Evolutionary conservation across 2,113 vertebrate species (phyloP).

Genomic region (Gasterosteus aculeatus): DNA sequence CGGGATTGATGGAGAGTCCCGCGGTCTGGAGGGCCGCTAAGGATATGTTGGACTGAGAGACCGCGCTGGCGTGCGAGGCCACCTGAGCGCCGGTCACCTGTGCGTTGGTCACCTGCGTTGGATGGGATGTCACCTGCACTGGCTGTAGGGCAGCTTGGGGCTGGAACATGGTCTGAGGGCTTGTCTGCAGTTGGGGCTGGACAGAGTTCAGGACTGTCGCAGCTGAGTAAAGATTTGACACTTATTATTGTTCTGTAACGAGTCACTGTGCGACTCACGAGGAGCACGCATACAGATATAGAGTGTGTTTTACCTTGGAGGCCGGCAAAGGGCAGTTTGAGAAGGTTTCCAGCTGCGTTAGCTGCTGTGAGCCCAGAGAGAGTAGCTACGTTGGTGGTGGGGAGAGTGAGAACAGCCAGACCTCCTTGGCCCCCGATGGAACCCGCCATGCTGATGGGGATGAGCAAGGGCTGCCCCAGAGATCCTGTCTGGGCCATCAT

Average conservation of each 20-base stretch:
- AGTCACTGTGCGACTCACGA: background rate
- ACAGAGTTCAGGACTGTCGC: constrained; percentile 89
- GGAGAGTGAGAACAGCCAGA: constrained; percentile 94
- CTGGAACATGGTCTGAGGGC: constrained; percentile 83
- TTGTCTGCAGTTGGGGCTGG: constrained; percentile 84
- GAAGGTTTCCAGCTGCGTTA: constrained; percentile 86
- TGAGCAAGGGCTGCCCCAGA: constrained; percentile 94
- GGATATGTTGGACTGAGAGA: constrained; percentile 82
- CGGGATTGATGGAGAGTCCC: constrained; percentile 91
- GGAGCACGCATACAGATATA: background rate
- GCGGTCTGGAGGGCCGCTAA: constrained; percentile 88
- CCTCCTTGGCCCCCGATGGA: constrained; percentile 93
- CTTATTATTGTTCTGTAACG: background rate
- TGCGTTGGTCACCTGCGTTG: constrained; percentile 73
- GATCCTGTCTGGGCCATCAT: constrained; percentile 96
- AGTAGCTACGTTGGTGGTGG: constrained; percentile 91
- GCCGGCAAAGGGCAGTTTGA: constrained; percentile 91
- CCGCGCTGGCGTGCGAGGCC: constrained; percentile 58
- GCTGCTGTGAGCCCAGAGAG: constrained; percentile 89
- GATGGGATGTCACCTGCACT: constrained; percentile 68
- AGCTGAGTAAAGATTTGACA: constrained; percentile 76
- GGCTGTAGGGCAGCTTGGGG: constrained; percentile 80
- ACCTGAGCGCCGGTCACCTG: constrained; percentile 76
- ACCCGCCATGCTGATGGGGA: constrained; percentile 95
- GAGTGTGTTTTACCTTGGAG: constrained; percentile 87